Conservation (phyloP, 1,140 invertebrate genomes). For the Nylanderia fulva region DNA sequence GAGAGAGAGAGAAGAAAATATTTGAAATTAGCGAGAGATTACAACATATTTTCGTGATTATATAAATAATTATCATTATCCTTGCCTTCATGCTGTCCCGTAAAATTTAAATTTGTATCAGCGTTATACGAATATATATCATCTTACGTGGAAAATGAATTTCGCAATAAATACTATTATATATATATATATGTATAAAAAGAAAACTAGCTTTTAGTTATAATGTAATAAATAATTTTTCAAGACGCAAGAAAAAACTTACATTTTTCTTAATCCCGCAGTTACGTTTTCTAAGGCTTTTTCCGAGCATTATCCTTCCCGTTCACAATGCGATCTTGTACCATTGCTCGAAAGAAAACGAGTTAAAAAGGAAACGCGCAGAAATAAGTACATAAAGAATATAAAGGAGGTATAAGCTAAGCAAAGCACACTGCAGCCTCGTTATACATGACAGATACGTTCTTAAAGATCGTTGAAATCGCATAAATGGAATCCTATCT, state of each 20-base stretch:
- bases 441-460: constrained; percentile 49
- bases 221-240: constrained; percentile 15
- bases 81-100: background rate
- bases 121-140: background rate
- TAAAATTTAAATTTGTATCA: background rate
- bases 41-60: constrained; percentile 17
- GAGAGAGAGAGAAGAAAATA: too few species aligned
- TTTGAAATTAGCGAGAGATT: background rate
- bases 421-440: constrained; percentile 24
- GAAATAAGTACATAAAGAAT: constrained; percentile 44
- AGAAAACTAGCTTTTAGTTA: constrained; percentile 9
- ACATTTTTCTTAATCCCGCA: background rate
- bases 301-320: constrained; percentile 16
- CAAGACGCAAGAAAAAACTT: background rate
- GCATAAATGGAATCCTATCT: constrained; percentile 54
- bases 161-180: background rate
- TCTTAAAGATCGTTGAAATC: constrained; percentile 44
- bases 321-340: constrained; percentile 11
- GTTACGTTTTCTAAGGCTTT: constrained; percentile 30
- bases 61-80: constrained; percentile 1
- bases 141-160: constrained; percentile 1
- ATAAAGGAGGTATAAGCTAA: constrained; percentile 18
- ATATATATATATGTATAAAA: too few species aligned
- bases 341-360: constrained; percentile 22
- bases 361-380: constrained; percentile 8